Conservation (phyloP, 2,113 vertebrate genomes). For the Camelus bactrianus region DNA sequence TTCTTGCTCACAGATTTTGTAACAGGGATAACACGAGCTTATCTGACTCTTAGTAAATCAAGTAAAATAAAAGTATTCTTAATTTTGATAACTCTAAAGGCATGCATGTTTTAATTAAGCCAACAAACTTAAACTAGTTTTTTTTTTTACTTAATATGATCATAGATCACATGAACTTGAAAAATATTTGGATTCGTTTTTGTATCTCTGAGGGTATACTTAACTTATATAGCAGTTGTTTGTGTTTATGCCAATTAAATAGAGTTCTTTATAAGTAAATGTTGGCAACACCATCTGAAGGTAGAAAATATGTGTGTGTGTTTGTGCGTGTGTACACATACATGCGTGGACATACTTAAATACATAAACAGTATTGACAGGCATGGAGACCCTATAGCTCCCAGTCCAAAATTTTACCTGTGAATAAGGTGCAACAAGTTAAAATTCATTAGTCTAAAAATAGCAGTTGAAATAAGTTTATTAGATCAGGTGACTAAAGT, state of each 20-base stretch:
- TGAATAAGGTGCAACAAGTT: background rate
- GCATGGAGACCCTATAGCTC: background rate
- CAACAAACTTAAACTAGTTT: background rate
- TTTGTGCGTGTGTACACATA: background rate
- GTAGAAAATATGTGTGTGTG: background rate
- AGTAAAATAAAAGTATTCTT: background rate
- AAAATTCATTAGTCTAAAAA: background rate
- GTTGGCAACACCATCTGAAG: background rate
- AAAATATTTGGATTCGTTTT: background rate
- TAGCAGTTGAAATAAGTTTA: background rate
- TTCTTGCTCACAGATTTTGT: background rate
- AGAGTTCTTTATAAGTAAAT: background rate
- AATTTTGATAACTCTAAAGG: background rate
- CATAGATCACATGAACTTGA: background rate
- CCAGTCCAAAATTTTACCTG: background rate
- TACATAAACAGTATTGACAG: background rate
- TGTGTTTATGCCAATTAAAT: background rate
- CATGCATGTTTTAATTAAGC: background rate
- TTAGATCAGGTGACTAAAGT: background rate
- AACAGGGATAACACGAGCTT: background rate
- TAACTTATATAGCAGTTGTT: background rate
- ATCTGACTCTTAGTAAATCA: background rate
- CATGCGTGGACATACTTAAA: background rate
- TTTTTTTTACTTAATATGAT: background rate
- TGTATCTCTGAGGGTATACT: background rate